Evolutionary conservation across 2,113 vertebrate species (phyloP), one percentile per base, ranked within the genome.

Genomic region (Ceratotherium simum): DNA sequence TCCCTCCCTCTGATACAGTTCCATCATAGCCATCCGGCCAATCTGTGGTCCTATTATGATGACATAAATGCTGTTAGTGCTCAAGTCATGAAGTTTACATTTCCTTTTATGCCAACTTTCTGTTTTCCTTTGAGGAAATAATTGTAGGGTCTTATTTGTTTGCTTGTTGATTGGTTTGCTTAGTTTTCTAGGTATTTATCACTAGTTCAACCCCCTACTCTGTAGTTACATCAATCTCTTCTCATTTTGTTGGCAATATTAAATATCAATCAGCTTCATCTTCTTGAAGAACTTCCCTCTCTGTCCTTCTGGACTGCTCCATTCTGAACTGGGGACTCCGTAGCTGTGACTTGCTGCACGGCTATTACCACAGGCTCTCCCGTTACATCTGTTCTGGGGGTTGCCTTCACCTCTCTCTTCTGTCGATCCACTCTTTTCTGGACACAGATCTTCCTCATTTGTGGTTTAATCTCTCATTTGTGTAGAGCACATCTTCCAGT

Each of bases 31-130:
- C 58, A 75, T 11, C 12, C 13, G 3, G 5, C 31, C 39, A 80
- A 4, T 39, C 82, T 21, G 14, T 82, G n/a, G 18, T 31, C 54
- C 56, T 82, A n/a, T 36, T 36, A 9, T 39, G n/a, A 73, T 16
- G 20, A 69, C 31, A 2, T 25, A 46, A 81, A 16, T 70, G 67
- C n/a, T 76, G 0, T 17, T 17, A 62, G 31, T 3, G 25, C 9
- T 6, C 31, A 65, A 29, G 4, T 54, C 27, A 36, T 60, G 17
- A 73, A 36, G 36, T 80, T 89, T 70, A 17, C 42, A 23, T 91
- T 39, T 86, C 54, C 48, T 88, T 91, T 88, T 16, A 70, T 72
- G 75, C 82, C 46, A 82, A n/a, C 5, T 10, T 93, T 91, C 33
- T 54, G 14, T 78, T 64, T 73, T 90, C 17, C 51, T 86, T 76